Conservation (phyloP, 2,797 vertebrate genomes). For the Delichon dasypus region DNA sequence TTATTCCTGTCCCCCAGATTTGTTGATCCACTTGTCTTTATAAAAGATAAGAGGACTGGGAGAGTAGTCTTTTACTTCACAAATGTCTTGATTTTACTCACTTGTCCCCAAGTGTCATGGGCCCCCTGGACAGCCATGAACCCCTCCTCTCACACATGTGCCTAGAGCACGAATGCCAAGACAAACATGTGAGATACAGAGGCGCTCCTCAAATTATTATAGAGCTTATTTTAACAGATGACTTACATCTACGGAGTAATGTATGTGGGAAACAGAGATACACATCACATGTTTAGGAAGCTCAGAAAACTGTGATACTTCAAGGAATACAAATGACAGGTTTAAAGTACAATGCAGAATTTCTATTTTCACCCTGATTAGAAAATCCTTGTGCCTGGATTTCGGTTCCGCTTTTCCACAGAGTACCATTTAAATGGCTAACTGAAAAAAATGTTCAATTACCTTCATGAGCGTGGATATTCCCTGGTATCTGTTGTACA, state of each 20-base stretch:
- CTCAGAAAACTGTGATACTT: constrained; percentile 42
- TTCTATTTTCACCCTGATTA: background rate
- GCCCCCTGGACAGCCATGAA: background rate
- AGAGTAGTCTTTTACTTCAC: background rate
- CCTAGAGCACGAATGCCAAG: background rate
- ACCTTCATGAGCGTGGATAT: background rate
- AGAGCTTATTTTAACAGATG: constrained; percentile 22
- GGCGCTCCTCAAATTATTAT: background rate
- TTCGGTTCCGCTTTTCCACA: background rate
- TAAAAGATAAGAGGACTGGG: background rate
- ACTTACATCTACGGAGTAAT: background rate
- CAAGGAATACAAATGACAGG: constrained; percentile 32
- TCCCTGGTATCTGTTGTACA: background rate
- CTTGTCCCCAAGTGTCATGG: background rate
- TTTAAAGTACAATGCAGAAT: background rate
- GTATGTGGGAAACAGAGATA: constrained; percentile 44
- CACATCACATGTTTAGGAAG: constrained; percentile 30
- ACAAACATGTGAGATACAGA: background rate
- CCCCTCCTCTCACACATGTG: background rate
- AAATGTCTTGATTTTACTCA: background rate
- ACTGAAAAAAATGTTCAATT: background rate
- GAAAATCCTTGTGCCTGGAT: background rate
- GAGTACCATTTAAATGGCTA: background rate
- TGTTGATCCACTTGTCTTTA: background rate
- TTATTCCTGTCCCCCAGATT: background rate